phyloP scores from a whole-genome alignment of 2,113 vertebrate genomes.

The Ondatra zibethicus region DNA sequence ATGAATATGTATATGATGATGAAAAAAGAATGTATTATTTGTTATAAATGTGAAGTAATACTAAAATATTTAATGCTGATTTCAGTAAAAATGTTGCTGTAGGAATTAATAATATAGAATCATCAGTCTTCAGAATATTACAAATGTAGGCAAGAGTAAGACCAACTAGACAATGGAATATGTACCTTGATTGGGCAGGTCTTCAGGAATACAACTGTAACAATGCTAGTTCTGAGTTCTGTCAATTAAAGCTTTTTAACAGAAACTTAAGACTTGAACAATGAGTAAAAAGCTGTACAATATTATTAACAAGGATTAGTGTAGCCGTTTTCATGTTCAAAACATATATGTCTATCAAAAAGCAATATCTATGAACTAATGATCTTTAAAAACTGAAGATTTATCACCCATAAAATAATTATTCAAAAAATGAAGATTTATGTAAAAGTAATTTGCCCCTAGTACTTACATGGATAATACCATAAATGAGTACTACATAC shows the following conservation, averaged over 20 bases:
- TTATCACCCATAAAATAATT: too few species aligned
- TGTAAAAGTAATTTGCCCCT: too few species aligned
- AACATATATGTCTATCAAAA: too few species aligned
- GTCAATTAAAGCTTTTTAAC: background rate
- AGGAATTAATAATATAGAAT: background rate
- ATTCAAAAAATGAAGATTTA: too few species aligned
- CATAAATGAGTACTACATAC: too few species aligned
- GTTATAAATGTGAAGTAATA: background rate
- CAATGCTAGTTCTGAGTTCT: background rate
- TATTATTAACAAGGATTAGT: too few species aligned
- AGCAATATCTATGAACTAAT: too few species aligned
- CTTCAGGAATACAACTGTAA: background rate
- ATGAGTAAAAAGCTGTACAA: background rate
- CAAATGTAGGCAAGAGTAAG: fast-evolving
- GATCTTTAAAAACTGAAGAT: too few species aligned
- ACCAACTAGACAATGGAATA: background rate
- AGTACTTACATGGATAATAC: too few species aligned
- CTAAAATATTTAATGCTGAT: background rate
- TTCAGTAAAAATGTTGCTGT: background rate
- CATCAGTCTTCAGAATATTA: background rate
- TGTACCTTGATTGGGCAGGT: background rate
- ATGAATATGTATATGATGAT: background rate
- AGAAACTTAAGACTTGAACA: background rate
- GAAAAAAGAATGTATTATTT: background rate
- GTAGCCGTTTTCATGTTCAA: too few species aligned